A percentile compares a stretch with the other conserved stretches of the same genome.
Evolutionary conservation across 2,113 vertebrate species (phyloP).

Genomic region (Capreolus pygargus): DNA sequence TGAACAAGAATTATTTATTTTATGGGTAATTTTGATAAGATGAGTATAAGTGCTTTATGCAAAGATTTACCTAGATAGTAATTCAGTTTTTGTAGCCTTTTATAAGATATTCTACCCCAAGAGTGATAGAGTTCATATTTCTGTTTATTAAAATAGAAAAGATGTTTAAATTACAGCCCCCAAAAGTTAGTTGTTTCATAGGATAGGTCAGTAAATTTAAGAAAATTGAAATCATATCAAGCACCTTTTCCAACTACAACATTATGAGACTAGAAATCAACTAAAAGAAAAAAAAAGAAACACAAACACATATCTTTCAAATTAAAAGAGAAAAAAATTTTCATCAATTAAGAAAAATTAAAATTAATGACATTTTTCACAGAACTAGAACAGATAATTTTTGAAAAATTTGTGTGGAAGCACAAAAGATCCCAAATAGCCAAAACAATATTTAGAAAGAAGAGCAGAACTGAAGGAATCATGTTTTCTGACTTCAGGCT

Average conservation of each 20-base stretch:
- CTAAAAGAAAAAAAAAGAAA: neutral
- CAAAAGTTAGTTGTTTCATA: neutral
- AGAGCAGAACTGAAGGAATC: neutral
- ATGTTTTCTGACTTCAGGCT: neutral
- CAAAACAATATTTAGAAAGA: neutral
- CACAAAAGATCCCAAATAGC: neutral
- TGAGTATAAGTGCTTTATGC: neutral
- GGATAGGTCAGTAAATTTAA: neutral
- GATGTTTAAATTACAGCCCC: neutral
- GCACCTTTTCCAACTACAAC: neutral
- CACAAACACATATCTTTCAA: neutral
- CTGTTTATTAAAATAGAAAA: neutral
- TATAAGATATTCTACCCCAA: neutral
- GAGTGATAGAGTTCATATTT: neutral
- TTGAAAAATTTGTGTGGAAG: neutral
- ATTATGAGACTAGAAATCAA: neutral
- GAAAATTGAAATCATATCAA: neutral
- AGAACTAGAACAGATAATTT: neutral
- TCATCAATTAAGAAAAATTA: neutral
- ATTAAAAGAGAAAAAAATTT: neutral
- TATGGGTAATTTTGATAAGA: constrained; percentile 26
- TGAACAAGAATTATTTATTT: neutral
- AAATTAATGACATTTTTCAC: neutral
- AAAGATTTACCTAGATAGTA: neutral
- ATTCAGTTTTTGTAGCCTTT: neutral